Base-by-base conservation (phyloP, 2,888 invertebrate species). In the Barypeithes pellucidus region DNA sequence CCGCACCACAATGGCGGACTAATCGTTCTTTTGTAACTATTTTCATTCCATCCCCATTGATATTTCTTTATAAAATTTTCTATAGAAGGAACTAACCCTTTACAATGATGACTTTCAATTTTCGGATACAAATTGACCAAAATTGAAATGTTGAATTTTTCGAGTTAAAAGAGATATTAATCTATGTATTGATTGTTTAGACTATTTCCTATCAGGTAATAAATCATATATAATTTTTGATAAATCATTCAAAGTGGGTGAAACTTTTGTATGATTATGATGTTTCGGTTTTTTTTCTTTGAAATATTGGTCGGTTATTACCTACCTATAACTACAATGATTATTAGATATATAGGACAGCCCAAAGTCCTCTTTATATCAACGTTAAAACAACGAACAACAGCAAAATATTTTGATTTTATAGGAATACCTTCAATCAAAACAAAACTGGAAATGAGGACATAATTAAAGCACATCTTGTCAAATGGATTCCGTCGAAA, bases 11-110 rank as follows among this genome's bases (percentile, higher is more conserved):
- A 79, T 78, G 47, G 72, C 29, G 8, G 54, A 72, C 79, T 78
- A 79, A 79, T 77, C 79, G 78, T 75, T 77, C 78, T 76, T 71
- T 79, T 79, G 63, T 65, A 45, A 41, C 43, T 50, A 57, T 29
- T 29, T 67, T 57, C 29, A 22, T 47, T 47, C 50, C 24, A 52
- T 33, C 16, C 39, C 62, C 69, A 69, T 69, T 62, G 61, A 62
- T 39, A 62, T 52, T 45, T 61, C 67, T 67, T 68, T 74, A 65
- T 68, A 59, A 43, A 39, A 68, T 22, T 29, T 67, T 67, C 72
- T 67, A 67, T 65, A 24, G 45, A 36, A 63, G 29, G 16, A 60
- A 57, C 47, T 39, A 74, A 74, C 74, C 74, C 74, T 74, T 74
- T 74, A 62, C 43, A 24, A 11, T 16, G 52, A 74, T 74, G 74